phyloP scores from a whole-genome alignment of 2,888 invertebrate genomes.

The Dryocosmus kuriphilus region DNA sequence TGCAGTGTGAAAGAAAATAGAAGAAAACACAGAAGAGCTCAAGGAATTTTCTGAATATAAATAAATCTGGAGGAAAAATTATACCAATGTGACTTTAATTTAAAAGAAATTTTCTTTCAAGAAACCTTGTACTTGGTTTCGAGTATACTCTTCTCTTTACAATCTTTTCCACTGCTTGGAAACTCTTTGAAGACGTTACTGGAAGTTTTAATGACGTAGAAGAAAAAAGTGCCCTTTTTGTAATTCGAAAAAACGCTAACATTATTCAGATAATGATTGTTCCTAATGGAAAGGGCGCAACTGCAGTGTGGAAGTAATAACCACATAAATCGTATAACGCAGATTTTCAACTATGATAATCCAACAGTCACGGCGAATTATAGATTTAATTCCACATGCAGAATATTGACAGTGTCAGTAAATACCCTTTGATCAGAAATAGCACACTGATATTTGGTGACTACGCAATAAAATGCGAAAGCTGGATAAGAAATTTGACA shows the following conservation, averaged over 20 bases:
- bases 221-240: constrained; percentile 18
- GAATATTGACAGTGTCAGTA: constrained; percentile 8
- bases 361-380: neutral
- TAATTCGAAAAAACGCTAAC: constrained; percentile 25
- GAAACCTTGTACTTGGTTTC: neutral
- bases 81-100: neutral
- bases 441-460: constrained; percentile 11
- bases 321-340: neutral
- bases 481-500: neutral
- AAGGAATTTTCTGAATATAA: neutral
- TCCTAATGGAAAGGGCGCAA: constrained; percentile 17
- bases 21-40: neutral
- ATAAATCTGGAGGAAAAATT: neutral
- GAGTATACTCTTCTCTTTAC: neutral
- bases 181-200: constrained; percentile 20
- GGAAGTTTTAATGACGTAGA: constrained; percentile 29
- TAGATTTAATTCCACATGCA: neutral
- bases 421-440: constrained; percentile 20
- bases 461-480: constrained; percentile 18
- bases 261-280: constrained; percentile 31
- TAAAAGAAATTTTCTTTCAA: neutral
- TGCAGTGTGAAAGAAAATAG: neutral
- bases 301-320: neutral
- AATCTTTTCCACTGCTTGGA: constrained; percentile 22
- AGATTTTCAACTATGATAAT: neutral